phyloP scores from a whole-genome alignment of 2,888 invertebrate genomes.

The Philonicus albiceps region DNA sequence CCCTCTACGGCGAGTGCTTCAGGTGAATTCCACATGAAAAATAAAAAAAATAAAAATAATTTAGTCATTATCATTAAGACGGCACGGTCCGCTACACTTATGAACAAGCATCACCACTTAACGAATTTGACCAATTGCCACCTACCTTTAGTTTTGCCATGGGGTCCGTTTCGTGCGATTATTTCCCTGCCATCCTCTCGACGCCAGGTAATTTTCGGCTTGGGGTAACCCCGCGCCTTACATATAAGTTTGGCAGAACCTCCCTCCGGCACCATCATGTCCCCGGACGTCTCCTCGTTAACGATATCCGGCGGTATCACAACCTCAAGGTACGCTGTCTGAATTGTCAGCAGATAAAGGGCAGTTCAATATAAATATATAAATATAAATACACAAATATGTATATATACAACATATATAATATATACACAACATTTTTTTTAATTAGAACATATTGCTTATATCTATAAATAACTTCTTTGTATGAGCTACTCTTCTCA shows the following conservation, averaged over 20 bases:
- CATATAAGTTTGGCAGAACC: conserved; percentile 87
- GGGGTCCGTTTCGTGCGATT: conserved; percentile 76
- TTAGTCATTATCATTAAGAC: background rate
- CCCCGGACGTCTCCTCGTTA: conserved; percentile 89
- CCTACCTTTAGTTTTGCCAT: conserved; percentile 77
- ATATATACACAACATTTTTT: too few species aligned
- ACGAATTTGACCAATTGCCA: background rate
- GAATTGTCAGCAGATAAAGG: too few species aligned
- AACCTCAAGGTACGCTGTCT: conserved; percentile 88
- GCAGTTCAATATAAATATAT: too few species aligned
- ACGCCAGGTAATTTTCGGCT: conserved; percentile 85
- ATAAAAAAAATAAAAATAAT: conserved; percentile 3
- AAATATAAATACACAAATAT: too few species aligned
- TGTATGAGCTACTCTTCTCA: too few species aligned
- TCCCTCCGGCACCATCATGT: conserved; percentile 94
- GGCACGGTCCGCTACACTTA: background rate
- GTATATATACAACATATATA: too few species aligned
- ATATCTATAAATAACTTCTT: too few species aligned
- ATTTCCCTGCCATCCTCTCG: conserved; percentile 87
- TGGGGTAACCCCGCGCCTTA: conserved; percentile 84
- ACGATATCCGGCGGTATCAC: conserved; percentile 91
- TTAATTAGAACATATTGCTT: too few species aligned
- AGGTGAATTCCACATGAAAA: conserved; percentile 26
- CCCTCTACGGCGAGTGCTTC: conserved; percentile 77
- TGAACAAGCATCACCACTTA: background rate